A percentile compares a stretch with the other conserved stretches of the same genome.
Evolutionary conservation across 2,888 invertebrate species (phyloP).

Genomic region (Tiliacea citrago): DNA sequence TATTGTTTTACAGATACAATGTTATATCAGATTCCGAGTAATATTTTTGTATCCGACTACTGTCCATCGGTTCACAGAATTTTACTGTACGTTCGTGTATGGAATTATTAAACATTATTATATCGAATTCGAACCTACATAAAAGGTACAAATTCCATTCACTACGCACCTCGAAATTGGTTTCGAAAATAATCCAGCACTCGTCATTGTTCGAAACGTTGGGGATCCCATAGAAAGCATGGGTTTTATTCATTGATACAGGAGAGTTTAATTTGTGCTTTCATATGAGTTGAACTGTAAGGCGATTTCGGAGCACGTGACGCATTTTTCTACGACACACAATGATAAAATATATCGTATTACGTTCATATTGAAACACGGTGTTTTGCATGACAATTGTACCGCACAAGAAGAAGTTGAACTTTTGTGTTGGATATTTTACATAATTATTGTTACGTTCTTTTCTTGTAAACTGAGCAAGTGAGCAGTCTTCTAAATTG

Average conservation of each 20-base stretch:
- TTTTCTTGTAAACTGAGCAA: constrained; percentile 42
- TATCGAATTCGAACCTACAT: constrained; percentile 53
- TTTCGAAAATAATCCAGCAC: constrained; percentile 65
- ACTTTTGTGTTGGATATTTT: constrained; percentile 51
- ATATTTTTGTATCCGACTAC: constrained; percentile 56
- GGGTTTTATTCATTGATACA: constrained; percentile 55
- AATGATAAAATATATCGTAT: constrained; percentile 45
- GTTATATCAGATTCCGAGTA: constrained; percentile 40
- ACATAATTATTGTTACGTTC: constrained; percentile 32
- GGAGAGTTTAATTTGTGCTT: constrained; percentile 61
- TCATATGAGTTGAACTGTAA: constrained; percentile 56
- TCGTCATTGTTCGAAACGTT: constrained; percentile 59
- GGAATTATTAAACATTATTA: constrained; percentile 60
- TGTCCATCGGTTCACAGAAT: constrained; percentile 51
- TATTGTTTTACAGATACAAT: constrained; percentile 58
- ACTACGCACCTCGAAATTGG: constrained; percentile 56
- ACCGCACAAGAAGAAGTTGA: constrained; percentile 46
- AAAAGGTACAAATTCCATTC: constrained; percentile 65
- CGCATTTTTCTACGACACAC: constrained; percentile 49
- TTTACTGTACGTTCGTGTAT: constrained; percentile 44
- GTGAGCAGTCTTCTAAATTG: constrained; percentile 33
- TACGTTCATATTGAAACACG: constrained; percentile 45
- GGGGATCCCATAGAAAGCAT: constrained; percentile 54
- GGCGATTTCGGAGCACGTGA: constrained; percentile 56
- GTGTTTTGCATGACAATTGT: constrained; percentile 56